Percentiles rank a stretch among this genome's conserved stretches.
Evolutionary conservation across 2,797 vertebrate genomes (phyloP).

Genomic region (Bovichtus variegatus): DNA sequence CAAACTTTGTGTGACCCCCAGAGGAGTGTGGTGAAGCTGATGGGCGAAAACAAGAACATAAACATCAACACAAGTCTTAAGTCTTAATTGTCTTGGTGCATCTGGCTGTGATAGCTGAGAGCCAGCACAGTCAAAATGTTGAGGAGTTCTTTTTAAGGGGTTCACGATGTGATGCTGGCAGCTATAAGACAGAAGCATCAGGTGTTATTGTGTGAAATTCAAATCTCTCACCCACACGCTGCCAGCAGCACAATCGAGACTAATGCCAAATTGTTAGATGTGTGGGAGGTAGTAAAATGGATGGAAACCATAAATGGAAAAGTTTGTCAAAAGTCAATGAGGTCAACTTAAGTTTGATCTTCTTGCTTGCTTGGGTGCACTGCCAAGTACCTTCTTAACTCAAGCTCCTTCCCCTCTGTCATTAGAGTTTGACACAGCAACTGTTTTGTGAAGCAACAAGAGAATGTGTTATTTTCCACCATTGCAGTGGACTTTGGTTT

Average conservation of each 20-base stretch:
- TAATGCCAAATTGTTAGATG: conserved; percentile 51
- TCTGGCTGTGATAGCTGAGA: conserved; percentile 15
- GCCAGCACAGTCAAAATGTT: conserved; percentile 19
- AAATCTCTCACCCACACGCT: conserved; percentile 61
- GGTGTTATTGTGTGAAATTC: conserved; percentile 69
- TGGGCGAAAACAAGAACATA: conserved; percentile 41
- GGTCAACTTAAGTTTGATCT: conserved; percentile 19
- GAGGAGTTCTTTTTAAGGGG: conserved; percentile 20
- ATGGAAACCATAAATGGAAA: conserved; percentile 55
- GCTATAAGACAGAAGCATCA: conserved; percentile 61
- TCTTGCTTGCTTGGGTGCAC: conserved; percentile 8
- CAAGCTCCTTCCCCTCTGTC: background rate
- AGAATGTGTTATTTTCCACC: conserved; percentile 3
- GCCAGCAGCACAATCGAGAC: conserved; percentile 40
- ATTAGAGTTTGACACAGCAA: conserved; percentile 11
- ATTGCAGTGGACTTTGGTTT: background rate
- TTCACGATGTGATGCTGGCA: conserved; percentile 45
- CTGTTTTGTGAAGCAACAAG: background rate
- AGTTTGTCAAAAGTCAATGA: conserved; percentile 41
- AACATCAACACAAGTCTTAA: conserved; percentile 45
- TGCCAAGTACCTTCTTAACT: conserved; percentile 13
- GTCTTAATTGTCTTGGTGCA: conserved; percentile 23
- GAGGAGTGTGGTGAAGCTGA: conserved; percentile 54
- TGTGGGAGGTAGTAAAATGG: conserved; percentile 60
- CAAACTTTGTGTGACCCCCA: conserved; percentile 66